Evolutionary conservation across 2,888 invertebrate species (phyloP).

Genomic region (Allolobophora icterica): DNA sequence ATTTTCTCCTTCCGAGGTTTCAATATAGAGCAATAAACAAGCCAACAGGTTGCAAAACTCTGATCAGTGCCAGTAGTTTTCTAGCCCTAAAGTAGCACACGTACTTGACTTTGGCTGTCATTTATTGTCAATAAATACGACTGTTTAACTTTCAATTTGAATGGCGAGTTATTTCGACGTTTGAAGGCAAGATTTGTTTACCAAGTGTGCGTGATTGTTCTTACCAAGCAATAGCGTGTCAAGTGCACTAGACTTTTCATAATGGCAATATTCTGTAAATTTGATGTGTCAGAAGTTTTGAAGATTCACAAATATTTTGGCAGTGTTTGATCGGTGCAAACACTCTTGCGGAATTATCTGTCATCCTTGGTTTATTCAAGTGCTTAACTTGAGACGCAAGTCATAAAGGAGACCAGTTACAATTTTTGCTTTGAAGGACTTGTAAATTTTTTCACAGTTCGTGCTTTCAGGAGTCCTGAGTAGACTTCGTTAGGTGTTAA

Average conservation of each 20-base stretch:
- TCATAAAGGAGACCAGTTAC: not conserved
- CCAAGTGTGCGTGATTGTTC: not conserved
- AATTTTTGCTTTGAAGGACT: not conserved
- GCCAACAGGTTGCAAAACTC: not conserved
- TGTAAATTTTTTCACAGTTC: not conserved
- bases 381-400: not conserved
- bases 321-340: not conserved
- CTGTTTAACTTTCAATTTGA: not conserved
- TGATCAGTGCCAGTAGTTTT: not conserved
- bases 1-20: not conserved
- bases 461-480: not conserved
- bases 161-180: not conserved
- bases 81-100: not conserved
- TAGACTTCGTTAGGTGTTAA: not conserved
- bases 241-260: not conserved
- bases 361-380: not conserved
- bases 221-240: not conserved
- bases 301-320: not conserved
- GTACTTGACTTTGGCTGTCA: not conserved
- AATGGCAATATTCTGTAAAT: conserved; percentile 4
- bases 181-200: not conserved
- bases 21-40: not conserved
- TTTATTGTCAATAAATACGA: not conserved
- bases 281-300: not conserved
- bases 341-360: not conserved